Evolutionary conservation across 2,113 vertebrate genomes (phyloP), one percentile per base, ranked within the genome.

Genomic region (Narcine bancroftii): DNA sequence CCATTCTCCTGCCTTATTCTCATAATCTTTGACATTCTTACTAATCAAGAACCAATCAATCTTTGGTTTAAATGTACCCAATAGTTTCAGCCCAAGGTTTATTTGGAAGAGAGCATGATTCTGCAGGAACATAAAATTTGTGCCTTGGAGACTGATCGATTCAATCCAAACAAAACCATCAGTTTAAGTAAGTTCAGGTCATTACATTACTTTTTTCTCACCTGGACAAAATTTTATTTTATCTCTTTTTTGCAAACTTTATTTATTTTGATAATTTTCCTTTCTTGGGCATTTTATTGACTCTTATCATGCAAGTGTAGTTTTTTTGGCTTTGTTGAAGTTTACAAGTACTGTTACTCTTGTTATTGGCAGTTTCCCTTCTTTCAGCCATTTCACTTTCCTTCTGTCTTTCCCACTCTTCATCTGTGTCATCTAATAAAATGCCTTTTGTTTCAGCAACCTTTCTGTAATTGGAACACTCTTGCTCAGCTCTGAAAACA

Each of bases 361-460:
- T 10, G 29, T 42, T 91, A 63, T 47, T 42, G 63, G 13, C 42
- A 91, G 9, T 92, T 73, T 92, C 0, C n/a, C 93, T 26, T 29
- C 95, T 92, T 92, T 93, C 93, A 87, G 93, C 73, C 26, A 95
- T 92, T 72, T 96, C 95, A 93, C 93, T 95, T 42, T 71, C 65
- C 93, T 95, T 94, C 92, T 95, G 95, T 9, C 94, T 92, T 24
- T 96, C 95, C 97, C 97, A 99, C 89, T 97, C 96, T 92, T 97
- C 96, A 65, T 99, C 97, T 0, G 42, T 93, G 19, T 98, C 96
- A 33, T 99, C 97, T 93, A 97, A 33, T 0, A 45, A 75, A 60
- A 96, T 94, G 36, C 95, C 96, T 77, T 94, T 95, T 53, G 93
- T 77, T 0, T 93, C 92, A 1, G 96, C 94, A 5, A 50, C 93